These are phyloP conservation scores for Mus minutoides DNA, from an alignment of 2,797 vertebrate species.

Conservation along the genomic window DNA sequence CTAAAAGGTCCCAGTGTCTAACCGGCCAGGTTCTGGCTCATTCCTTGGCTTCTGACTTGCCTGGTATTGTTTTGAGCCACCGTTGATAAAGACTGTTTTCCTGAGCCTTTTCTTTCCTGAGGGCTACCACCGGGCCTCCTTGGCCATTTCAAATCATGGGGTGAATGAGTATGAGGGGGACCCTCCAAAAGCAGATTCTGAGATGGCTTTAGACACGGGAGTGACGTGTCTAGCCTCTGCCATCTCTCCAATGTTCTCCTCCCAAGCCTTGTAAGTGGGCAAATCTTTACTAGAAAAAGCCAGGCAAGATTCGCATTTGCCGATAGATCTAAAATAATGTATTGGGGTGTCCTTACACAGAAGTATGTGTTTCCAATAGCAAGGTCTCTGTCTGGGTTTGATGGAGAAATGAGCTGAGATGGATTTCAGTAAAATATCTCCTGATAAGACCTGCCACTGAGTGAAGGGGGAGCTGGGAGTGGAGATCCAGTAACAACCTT, in stretches of 20 bases:
- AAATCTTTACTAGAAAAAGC: neutral
- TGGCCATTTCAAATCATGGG: neutral
- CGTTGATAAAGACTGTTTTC: neutral
- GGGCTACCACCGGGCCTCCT: neutral
- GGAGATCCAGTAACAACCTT: neutral
- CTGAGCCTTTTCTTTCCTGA: neutral
- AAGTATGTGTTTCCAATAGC: neutral
- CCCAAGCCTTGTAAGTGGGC: neutral
- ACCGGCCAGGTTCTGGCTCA: neutral
- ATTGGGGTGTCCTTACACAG: neutral
- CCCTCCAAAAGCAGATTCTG: slow-evolving; percentile 16
- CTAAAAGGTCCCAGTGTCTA: neutral
- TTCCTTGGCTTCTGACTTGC: neutral
- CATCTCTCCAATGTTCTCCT: neutral
- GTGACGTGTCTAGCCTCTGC: neutral
- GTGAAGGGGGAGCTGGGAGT: neutral
- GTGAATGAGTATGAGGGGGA: neutral
- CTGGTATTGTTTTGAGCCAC: neutral
- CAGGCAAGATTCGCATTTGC: slow-evolving; percentile 13
- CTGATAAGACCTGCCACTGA: neutral
- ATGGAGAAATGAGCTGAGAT: neutral
- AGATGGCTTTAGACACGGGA: neutral
- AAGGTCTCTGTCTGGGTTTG: neutral
- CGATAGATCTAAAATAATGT: neutral
- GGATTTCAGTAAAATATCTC: neutral